These are phyloP conservation scores for Morone saxatilis DNA, from an alignment of 2,113 vertebrate species.

Conservation along the genomic window DNA sequence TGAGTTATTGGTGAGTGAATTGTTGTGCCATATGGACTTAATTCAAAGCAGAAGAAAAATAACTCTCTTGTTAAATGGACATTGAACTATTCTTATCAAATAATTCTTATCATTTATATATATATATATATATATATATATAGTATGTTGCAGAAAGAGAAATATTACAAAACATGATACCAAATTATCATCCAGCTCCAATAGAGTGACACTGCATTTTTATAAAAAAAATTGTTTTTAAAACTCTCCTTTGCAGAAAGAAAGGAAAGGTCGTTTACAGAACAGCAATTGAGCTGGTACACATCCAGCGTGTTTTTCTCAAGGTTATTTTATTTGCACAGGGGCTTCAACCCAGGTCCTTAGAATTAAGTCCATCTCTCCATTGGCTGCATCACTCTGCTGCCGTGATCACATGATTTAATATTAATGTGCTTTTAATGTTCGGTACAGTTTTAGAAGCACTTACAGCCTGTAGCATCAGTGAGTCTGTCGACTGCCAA, in stretches of 20 bases:
- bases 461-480: not conserved
- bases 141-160: not conserved
- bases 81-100: not conserved
- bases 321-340: slow-evolving; percentile 2
- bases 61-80: no score
- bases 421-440: not conserved
- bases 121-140: no score
- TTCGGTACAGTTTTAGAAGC: not conserved
- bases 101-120: no score
- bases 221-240: not conserved
- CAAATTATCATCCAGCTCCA: not conserved
- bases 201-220: not conserved
- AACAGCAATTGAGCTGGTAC: not conserved
- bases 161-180: not conserved
- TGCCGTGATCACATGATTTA: not conserved
- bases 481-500: not conserved
- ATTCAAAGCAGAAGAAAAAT: no score
- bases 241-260: not conserved
- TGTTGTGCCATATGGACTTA: no score
- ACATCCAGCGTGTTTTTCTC: not conserved
- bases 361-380: not conserved
- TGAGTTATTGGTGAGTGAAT: no score
- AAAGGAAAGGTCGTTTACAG: not conserved
- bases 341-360: not conserved
- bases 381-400: not conserved